phyloP scores from a whole-genome alignment of 2,888 invertebrate species.

The Reticulitermes lucifugus region DNA sequence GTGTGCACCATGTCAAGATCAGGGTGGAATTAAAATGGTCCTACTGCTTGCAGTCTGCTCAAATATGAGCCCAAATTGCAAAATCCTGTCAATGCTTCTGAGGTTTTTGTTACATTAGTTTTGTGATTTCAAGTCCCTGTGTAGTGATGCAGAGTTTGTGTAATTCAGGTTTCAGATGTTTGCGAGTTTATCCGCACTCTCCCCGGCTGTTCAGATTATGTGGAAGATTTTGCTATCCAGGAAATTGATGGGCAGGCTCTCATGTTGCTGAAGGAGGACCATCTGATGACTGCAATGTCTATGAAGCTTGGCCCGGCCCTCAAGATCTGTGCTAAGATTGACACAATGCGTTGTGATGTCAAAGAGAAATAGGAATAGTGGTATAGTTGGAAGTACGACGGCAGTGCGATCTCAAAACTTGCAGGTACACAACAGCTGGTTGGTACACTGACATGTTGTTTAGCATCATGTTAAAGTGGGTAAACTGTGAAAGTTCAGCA shows the following conservation, averaged over 20 bases:
- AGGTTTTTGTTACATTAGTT: not conserved
- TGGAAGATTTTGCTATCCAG: conserved; percentile 93
- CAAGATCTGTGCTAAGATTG: conserved; percentile 94
- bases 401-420: not conserved
- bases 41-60: too few species aligned
- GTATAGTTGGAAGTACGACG: not conserved
- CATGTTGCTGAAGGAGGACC: conserved; percentile 91
- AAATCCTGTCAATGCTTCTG: not conserved
- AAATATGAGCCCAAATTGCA: too few species aligned
- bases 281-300: conserved; percentile 92
- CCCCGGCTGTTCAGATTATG: conserved; percentile 92
- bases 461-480: too few species aligned
- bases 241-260: conserved; percentile 97
- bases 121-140: too few species aligned
- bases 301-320: conserved; percentile 97
- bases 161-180: conserved; percentile 51
- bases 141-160: not conserved
- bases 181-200: conserved; percentile 78
- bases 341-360: conserved; percentile 78
- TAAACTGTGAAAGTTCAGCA: too few species aligned
- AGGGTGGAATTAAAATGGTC: too few species aligned
- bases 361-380: conserved; percentile 52
- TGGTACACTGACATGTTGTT: too few species aligned
- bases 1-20: too few species aligned
- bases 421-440: not conserved